Conservation (phyloP, 2,888 invertebrate species). For the Cataglyphis cursor region DNA sequence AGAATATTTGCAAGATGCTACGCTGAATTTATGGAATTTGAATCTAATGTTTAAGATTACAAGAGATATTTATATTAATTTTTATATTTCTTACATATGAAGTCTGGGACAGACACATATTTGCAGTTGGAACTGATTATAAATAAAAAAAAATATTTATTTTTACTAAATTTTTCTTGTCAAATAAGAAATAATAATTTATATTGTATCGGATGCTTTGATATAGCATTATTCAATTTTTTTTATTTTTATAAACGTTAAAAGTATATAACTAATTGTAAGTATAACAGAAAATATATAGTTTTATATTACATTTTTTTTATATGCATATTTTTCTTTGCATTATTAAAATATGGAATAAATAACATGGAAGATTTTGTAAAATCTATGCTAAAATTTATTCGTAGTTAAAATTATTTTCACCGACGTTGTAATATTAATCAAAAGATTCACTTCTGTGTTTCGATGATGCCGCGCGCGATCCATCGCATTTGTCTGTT, state of each 20-base stretch:
- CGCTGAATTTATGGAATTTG: neutral
- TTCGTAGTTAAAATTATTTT: slow-evolving; percentile 38
- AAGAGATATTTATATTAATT: neutral
- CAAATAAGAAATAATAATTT: neutral
- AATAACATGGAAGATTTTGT: neutral
- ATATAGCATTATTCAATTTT: too few relatives aligned
- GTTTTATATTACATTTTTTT: neutral
- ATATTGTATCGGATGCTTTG: too few relatives aligned
- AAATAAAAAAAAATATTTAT: neutral
- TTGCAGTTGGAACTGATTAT: neutral
- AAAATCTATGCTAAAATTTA: neutral
- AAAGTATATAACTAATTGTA: neutral
- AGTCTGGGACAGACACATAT: neutral
- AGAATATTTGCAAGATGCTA: neutral
- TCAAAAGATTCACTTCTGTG: slow-evolving; percentile 60
- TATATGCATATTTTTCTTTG: neutral
- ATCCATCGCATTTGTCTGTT: slow-evolving; percentile 56
- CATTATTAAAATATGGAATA: neutral
- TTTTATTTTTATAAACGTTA: too few relatives aligned
- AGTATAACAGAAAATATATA: neutral
- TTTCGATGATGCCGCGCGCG: slow-evolving; percentile 24
- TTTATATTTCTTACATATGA: neutral
- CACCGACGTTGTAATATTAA: slow-evolving; percentile 15
- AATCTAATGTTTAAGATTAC: neutral
- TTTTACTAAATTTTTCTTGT: neutral